Evolutionary conservation across 37 sponge, comb jelly and placozoan species (phyloP), one percentile per base, ranked within the genome.

Genomic region (Cliona cf. orientalis): DNA sequence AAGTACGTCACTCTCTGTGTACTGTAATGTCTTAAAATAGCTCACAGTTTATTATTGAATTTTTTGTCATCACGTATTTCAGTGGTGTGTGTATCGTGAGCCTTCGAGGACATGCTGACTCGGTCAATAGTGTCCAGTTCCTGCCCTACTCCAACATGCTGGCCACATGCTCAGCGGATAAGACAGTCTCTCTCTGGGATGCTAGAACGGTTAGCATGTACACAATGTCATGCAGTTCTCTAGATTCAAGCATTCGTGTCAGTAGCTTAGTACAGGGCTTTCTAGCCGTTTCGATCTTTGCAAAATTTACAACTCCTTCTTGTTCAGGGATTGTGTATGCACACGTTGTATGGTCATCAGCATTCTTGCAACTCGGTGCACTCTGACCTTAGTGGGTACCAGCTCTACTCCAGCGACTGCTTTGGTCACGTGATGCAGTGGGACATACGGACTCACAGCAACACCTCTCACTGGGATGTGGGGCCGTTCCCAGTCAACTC

Each of bases 171-270:
- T 98, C 98, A 28, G 89, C 96, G 28, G 98, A 98, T 67, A 98
- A 93, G 87, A 93, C 90, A 59, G 77, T 95, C n/a, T 91, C 94
- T 29, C 80, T 98, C n/a, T 98, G 98, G 98, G 98, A 98, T 56
- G 79, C 66, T n/a, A 87, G 96, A 76, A 91, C 92, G 14, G 95
- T 91, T 35, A 46, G 95, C 58, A 2, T 0, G 9, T n/a, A n/a
- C n/a, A n/a, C n/a, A 35, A 2, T 2, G 2, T 3, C 68, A 66
- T 5, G 22, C 32, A 63, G 34, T 2, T 3, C 2, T 33, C 11
- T 17, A 49, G 14, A 49, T 17, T 19, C 55, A n/a, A n/a, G n/a
- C n/a, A n/a, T n/a, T n/a, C n/a, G n/a, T n/a, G n/a, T n/a, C n/a
- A 7, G 26, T n/a, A 11, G 26, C 12, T 62, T 21, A 7, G 12